Conservation (phyloP, 2,888 invertebrate species). For the Malthinus seriepunctatus region DNA sequence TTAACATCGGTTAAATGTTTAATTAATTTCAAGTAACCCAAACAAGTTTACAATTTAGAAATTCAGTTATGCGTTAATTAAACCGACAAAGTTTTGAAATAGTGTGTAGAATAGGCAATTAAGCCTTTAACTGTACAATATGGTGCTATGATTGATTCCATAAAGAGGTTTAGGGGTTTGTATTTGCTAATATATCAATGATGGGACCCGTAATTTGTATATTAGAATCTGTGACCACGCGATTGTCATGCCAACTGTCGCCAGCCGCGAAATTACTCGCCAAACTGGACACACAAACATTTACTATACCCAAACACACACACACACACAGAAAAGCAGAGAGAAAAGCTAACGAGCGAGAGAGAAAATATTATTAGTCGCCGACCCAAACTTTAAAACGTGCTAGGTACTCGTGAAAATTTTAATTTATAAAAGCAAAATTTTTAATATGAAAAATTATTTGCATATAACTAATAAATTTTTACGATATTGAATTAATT, state of each 20-base stretch:
- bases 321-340: too few relatives aligned
- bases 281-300: slow-evolving; percentile 31
- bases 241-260: slow-evolving; percentile 40
- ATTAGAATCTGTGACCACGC: slow-evolving; percentile 38
- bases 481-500: too few relatives aligned
- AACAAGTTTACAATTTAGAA: neutral
- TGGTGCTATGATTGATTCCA: slow-evolving; percentile 37
- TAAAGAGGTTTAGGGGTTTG: slow-evolving; percentile 30
- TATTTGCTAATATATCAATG: slow-evolving; percentile 39
- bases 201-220: slow-evolving; percentile 39
- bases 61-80: slow-evolving; percentile 22
- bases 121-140: slow-evolving; percentile 32
- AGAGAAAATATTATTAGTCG: neutral
- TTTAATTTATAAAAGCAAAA: slow-evolving; percentile 3
- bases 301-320: too few relatives aligned
- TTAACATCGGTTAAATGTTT: slow-evolving; percentile 1
- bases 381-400: slow-evolving; percentile 4
- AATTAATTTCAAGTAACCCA: slow-evolving; percentile 1
- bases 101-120: slow-evolving; percentile 35
- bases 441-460: neutral
- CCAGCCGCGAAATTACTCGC: slow-evolving; percentile 36
- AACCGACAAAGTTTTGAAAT: slow-evolving; percentile 33
- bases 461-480: slow-evolving; percentile 1
- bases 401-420: slow-evolving; percentile 4
- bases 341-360: too few relatives aligned